phyloP scores from a whole-genome alignment of 2,113 vertebrate genomes.

The Aegithalos caudatus region DNA sequence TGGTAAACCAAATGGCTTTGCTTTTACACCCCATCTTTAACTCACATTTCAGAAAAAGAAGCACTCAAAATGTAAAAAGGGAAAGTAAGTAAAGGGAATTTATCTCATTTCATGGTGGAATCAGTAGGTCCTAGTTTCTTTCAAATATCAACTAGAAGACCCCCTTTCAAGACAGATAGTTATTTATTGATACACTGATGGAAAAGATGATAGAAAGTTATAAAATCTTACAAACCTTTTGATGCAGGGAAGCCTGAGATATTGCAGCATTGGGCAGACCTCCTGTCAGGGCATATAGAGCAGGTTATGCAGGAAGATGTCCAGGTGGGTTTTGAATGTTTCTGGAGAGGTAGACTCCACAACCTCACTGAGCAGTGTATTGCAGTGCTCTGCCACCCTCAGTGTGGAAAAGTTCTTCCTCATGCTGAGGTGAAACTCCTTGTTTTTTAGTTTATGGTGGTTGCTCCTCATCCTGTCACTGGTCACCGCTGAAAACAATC shows the following conservation, averaged over 20 bases:
- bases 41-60: not conserved
- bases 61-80: not conserved
- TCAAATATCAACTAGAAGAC: not conserved
- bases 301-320: not conserved
- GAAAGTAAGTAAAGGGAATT: not conserved
- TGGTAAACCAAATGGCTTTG: not conserved
- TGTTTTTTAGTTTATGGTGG: not conserved
- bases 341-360: not conserved
- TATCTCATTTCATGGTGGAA: not conserved
- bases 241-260: not conserved
- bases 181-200: not conserved
- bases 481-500: not conserved
- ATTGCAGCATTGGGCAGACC: not conserved
- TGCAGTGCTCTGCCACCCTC: not conserved
- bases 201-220: not conserved
- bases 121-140: not conserved
- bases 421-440: not conserved
- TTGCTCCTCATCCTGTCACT: not conserved
- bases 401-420: not conserved
- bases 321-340: not conserved
- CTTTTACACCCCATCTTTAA: not conserved
- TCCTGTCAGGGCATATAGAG: not conserved
- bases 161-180: not conserved
- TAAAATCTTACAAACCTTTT: not conserved
- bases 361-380: not conserved